phyloP scores from a whole-genome alignment of 2,113 vertebrate species.

The Hymenochirus boettgeri region DNA sequence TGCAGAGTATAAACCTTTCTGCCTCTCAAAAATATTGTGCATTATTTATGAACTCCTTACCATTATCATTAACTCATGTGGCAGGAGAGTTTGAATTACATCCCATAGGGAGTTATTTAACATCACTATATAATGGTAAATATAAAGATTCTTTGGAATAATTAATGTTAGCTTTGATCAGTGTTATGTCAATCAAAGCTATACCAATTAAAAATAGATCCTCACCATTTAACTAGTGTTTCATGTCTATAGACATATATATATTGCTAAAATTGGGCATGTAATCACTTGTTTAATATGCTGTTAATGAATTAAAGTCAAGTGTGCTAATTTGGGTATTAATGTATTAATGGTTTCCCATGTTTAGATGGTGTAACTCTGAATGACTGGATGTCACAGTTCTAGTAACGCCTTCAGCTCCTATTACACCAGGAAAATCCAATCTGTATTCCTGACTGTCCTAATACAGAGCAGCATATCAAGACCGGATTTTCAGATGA shows the following conservation, averaged over 20 bases:
- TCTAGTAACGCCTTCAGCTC: constrained; percentile 16
- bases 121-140: neutral
- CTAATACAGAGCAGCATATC: constrained; percentile 23
- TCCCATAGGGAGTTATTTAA: neutral
- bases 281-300: too few species aligned
- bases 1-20: too few species aligned
- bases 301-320: too few species aligned
- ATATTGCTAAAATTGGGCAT: too few species aligned
- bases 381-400: constrained; percentile 13
- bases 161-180: too few species aligned
- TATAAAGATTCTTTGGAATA: neutral
- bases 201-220: too few species aligned
- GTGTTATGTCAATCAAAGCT: too few species aligned
- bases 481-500: constrained; percentile 28
- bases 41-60: neutral
- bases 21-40: neutral
- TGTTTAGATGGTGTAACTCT: constrained; percentile 19
- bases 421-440: constrained; percentile 28
- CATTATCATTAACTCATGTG: neutral
- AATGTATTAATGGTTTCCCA: constrained; percentile 8
- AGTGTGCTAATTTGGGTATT: too few species aligned
- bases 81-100: neutral
- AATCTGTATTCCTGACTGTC: constrained; percentile 28
- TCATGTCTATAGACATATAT: too few species aligned
- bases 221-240: too few species aligned